Conservation (phyloP, 53 echinoderm and acorn worm genomes). For the Antedon mediterranea region DNA sequence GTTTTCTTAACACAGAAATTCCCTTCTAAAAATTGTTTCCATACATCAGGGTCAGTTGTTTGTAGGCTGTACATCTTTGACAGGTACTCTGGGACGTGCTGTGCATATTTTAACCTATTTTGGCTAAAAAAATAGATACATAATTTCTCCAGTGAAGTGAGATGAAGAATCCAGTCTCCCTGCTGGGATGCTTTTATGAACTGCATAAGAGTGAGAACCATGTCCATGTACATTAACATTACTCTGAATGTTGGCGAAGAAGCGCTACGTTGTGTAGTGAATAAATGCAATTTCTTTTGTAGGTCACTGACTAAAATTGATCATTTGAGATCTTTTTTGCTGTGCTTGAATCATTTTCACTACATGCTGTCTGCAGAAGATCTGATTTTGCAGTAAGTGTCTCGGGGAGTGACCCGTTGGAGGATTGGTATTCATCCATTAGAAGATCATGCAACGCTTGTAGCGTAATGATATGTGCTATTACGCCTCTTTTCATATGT, state of each 20-base stretch:
- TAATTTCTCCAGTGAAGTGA: too few relatives aligned
- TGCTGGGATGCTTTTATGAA: conserved; percentile 11
- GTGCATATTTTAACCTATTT: conserved; percentile 12
- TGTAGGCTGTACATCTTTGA: conserved; percentile 7
- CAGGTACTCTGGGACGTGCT: conserved; percentile 15
- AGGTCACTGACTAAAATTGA: too few relatives aligned
- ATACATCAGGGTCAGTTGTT: conserved; percentile 8
- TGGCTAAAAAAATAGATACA: conserved; percentile 19
- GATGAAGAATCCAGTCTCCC: conserved; percentile 10
- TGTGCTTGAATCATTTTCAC: too few relatives aligned
- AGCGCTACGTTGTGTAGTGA: too few relatives aligned
- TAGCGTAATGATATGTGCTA: conserved; percentile 27
- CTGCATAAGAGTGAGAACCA: conserved; percentile 15
- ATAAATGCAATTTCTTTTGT: too few relatives aligned
- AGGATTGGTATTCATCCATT: not conserved
- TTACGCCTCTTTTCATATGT: conserved; percentile 18
- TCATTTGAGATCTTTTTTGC: too few relatives aligned
- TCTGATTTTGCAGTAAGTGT: too few relatives aligned
- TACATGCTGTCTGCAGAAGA: too few relatives aligned
- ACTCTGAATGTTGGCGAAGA: too few relatives aligned
- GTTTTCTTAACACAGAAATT: conserved; percentile 15
- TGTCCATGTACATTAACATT: not conserved
- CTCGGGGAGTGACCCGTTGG: not conserved
- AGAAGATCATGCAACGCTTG: conserved; percentile 26
- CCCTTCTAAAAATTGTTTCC: not conserved